Evolutionary conservation across 2,888 invertebrate species (phyloP), one percentile per base, ranked within the genome.

Genomic region (Volucella bombylans): DNA sequence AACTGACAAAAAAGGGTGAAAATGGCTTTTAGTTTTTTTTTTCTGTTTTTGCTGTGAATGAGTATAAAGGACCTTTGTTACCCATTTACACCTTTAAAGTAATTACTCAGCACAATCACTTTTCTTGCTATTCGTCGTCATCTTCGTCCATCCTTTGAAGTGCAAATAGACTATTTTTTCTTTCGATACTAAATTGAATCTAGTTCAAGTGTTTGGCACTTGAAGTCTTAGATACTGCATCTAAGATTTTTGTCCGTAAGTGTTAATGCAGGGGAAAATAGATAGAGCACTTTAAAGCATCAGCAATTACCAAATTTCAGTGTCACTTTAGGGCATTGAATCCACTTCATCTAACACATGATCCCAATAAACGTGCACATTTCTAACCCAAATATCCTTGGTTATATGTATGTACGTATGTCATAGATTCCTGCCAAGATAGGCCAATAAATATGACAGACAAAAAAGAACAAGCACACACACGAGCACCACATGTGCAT

Each of bases 371-470:
- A 18, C 64, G 38, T 47, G 14, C 39, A 68, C 54, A 59, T 45
- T 76, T 52, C n/a, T 54, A 54, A 68, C 52, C 41, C 67, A 68
- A 61, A 61, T 68, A 54, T 76, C 67, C 76, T 76, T 68, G 67
- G 67, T 52, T 67, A 43, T 67, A 47, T 23, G 18, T 23, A 23
- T 2, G 2, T 18, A 18, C 2, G 2, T 1, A 18, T 57, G 73
- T 68, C 67, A 54, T 54, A 54, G 76, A 74, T 65, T 49, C 73
- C 47, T 57, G 14, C 49, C 11, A 8, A 59, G 69, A 69, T 59
- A 69, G 47, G 55, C 47, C 18, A 49, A 10, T 4, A 43, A 69
- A 45, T 11, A 10, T 41, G 41, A 45, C 4, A 4, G 43, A 18
- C 12, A 49, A 74, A 52, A 74, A 41, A 62, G 45, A 39, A n/a